Evolutionary conservation across 2,113 vertebrate genomes (phyloP).

Genomic region (Argyrosomus japonicus): DNA sequence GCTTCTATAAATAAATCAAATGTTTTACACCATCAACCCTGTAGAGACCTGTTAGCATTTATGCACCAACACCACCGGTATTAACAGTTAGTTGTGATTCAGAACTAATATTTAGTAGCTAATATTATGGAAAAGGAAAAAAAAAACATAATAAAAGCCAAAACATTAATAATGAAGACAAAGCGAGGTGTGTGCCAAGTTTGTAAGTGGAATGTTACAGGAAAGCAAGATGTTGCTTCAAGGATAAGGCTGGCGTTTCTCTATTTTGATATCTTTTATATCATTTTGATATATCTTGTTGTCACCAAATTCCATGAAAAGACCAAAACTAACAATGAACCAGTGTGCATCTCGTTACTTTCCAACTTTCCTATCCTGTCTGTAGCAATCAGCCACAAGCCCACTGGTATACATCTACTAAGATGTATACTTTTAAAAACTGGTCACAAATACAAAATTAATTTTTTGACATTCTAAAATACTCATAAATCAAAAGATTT

Average conservation of each 20-base stretch:
- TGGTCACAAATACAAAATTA: too few species aligned
- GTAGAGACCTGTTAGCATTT: background rate
- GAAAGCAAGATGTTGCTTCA: conserved; percentile 10
- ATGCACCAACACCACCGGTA: conserved; percentile 8
- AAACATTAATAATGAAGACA: conserved; percentile 17
- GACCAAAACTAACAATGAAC: background rate
- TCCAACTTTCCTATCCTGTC: too few species aligned
- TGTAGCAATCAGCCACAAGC: background rate
- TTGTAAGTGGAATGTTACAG: background rate
- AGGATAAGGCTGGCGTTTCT: conserved; percentile 16
- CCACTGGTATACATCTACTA: background rate
- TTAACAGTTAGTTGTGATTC: background rate
- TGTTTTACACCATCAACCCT: background rate
- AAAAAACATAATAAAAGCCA: conserved; percentile 11
- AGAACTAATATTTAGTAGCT: background rate
- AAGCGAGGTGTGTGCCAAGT: conserved; percentile 1
- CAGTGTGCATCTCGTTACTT: background rate
- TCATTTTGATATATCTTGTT: background rate
- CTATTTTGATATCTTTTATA: background rate
- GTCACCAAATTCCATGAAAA: conserved; percentile 14
- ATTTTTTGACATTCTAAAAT: too few species aligned
- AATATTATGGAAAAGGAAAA: conserved; percentile 1
- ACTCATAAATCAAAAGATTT: background rate
- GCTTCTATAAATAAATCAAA: background rate
- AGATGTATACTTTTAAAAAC: too few species aligned